Base-by-base conservation (phyloP, 2,888 invertebrate genomes). In the Ophion obscuratus region DNA sequence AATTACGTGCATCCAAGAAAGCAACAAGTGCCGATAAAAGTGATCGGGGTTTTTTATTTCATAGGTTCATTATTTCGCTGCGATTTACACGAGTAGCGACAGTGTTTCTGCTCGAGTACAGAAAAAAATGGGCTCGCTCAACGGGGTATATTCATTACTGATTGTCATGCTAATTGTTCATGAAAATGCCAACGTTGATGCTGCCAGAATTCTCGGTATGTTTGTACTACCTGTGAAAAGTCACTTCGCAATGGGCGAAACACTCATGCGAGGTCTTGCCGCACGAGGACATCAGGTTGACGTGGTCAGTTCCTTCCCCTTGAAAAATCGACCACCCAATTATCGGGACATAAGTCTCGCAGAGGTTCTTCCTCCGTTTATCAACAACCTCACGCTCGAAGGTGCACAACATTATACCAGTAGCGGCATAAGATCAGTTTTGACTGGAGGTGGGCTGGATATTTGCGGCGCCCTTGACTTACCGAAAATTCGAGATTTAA, bases 231-330 rank as follows among this genome's bases (percentile, higher is more conserved):
- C 94, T 6, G 94, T 94, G 0, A 94, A 92, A 81, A 95, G 95
- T 71, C 95, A 95, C 79, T 95, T 94, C 76, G 92, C 94, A 81
- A 95, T 95, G 93, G 92, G 92, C 66, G 94, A 93, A 44, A 89
- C 93, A 0, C 75, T 95, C 57, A 92, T 95, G 73, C 93, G 92
- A 44, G 94, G 93, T 11, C 92, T 96, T 1, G 93, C 95, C 0
- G 88, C 90, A 20, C 90, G 94, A 0, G 95, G 95, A 0, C 95
- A 95, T 87, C 94, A 95, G 81, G 94, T 95, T 2, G 94, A 94
- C 70, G 93, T 94, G 0, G 86, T 94, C 57, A 91, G 91, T 24
- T 92, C 92, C 27, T 93, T 93, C 75, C 91, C 92, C 0, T 14
- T 83, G 27, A 90, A 92, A 20, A 89, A 89, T 1, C 87, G 90